Conservation (phyloP, 2,113 vertebrate species). For the Colossoma macropomum region DNA sequence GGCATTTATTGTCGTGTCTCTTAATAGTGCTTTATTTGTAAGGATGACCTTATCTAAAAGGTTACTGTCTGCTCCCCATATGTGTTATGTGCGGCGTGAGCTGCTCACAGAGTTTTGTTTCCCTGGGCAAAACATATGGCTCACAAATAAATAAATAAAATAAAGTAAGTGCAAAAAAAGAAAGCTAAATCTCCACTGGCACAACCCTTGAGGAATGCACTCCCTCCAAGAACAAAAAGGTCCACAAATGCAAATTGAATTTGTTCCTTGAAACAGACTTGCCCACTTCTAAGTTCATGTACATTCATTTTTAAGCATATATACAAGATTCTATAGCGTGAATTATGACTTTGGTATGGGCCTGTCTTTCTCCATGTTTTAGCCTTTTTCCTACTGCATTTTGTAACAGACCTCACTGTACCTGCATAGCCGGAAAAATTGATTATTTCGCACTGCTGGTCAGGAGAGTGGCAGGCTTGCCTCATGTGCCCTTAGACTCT, state of each 20-base stretch:
- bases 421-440: constrained; percentile 24
- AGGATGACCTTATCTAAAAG: constrained; percentile 46
- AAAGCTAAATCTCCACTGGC: constrained; percentile 42
- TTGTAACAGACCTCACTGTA: constrained; percentile 3
- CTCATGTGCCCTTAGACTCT: constrained; percentile 6
- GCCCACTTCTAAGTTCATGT: neutral
- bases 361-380: neutral
- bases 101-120: constrained; percentile 57
- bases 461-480: constrained; percentile 25
- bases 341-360: neutral
- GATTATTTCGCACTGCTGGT: constrained; percentile 32
- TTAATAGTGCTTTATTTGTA: constrained; percentile 24
- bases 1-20: constrained; percentile 3
- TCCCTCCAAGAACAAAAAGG: neutral
- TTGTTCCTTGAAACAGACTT: neutral
- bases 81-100: constrained; percentile 41
- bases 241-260: neutral
- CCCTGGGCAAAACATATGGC: constrained; percentile 65
- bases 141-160: constrained; percentile 42
- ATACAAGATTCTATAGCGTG: neutral
- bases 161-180: constrained; percentile 49
- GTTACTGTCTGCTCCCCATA: constrained; percentile 50
- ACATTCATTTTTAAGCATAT: neutral
- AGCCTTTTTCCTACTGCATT: neutral
- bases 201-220: neutral